phyloP scores from a whole-genome alignment of 1,140 invertebrate genomes.

The Ceratina australensis region DNA sequence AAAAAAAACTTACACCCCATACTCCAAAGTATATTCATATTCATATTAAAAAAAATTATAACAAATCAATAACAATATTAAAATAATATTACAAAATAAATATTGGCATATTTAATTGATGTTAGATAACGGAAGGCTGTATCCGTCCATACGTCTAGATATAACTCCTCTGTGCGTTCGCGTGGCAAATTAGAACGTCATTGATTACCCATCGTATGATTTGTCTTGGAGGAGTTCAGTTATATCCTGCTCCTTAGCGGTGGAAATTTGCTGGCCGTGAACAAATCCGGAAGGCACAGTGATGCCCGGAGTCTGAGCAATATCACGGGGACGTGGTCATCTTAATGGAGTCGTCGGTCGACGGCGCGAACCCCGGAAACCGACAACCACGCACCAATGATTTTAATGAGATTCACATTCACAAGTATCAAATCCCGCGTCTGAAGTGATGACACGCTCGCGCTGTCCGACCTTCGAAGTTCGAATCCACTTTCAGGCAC shows the following conservation, averaged over 20 bases:
- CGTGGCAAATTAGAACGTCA: not conserved
- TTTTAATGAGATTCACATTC: constrained; percentile 78
- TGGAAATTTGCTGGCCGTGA: constrained; percentile 17
- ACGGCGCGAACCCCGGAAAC: constrained; percentile 65
- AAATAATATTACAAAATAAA: too few relatives aligned
- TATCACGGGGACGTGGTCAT: constrained; percentile 78
- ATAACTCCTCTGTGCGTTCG: not conserved
- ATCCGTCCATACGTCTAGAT: not conserved
- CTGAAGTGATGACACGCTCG: constrained; percentile 64
- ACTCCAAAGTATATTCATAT: too few relatives aligned
- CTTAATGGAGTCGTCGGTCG: constrained; percentile 74
- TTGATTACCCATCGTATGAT: not conserved
- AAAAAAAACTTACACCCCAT: not conserved
- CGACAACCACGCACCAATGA: constrained; percentile 75
- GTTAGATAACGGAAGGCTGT: too few relatives aligned
- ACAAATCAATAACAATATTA: too few relatives aligned
- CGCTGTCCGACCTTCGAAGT: constrained; percentile 48
- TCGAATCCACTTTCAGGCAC: not conserved
- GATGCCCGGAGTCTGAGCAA: constrained; percentile 70
- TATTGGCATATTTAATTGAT: too few relatives aligned
- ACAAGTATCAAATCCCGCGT: constrained; percentile 62
- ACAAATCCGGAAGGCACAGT: constrained; percentile 19
- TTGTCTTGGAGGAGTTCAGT: not conserved
- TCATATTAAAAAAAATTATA: too few relatives aligned
- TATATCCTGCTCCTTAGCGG: constrained; percentile 11